Evolutionary conservation across 2,113 vertebrate genomes (phyloP), one percentile per base, ranked within the genome.

Genomic region (Formicarius rufipectus): DNA sequence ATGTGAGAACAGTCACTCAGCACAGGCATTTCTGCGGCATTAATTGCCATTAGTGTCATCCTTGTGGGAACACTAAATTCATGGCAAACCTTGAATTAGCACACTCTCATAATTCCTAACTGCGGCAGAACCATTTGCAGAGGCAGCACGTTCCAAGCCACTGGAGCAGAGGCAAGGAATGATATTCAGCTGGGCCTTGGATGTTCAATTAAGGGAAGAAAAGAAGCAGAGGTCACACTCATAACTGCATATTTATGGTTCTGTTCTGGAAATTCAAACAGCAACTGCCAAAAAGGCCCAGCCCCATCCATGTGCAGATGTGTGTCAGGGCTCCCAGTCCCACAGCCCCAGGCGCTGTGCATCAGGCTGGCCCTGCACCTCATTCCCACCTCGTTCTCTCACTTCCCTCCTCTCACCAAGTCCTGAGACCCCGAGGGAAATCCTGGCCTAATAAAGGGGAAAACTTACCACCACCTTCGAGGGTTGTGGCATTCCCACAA

Each of bases 1-100:
- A 89, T 74, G 93, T 67, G 93, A 92, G 80, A 93, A 81, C 18
- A 92, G 80, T 63, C 90, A 33, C 60, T 92, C 88, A 72, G 85
- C 88, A 33, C 87, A 52, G 50, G 87, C 80, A 63, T 60, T 88
- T 86, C 85, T 95, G 85, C 83, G 87, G 90, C 79, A 28, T 74
- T 96, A 91, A 96, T 90, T 94, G 93, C 93, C 92, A 79, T 94
- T 95, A 92, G 79, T 90, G 93, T 88, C 95, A 91, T 37, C 83
- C 90, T 93, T 93, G 90, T 0, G 1, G 83, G 90, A 92, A 52
- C 72, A 58, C 72, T 81, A 39, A 86, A 95, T 95, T 96, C 75
- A 88, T 18, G 49, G 93, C 93, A 91, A 92, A 83, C 63, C 91
- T 80, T 86, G 87, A 94, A 96, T 83, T 93, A 78, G 60, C 1